These are phyloP conservation scores for Nesidiocoris tenuis DNA, from an alignment of 2,888 invertebrate genomes.

Conservation along the genomic window DNA sequence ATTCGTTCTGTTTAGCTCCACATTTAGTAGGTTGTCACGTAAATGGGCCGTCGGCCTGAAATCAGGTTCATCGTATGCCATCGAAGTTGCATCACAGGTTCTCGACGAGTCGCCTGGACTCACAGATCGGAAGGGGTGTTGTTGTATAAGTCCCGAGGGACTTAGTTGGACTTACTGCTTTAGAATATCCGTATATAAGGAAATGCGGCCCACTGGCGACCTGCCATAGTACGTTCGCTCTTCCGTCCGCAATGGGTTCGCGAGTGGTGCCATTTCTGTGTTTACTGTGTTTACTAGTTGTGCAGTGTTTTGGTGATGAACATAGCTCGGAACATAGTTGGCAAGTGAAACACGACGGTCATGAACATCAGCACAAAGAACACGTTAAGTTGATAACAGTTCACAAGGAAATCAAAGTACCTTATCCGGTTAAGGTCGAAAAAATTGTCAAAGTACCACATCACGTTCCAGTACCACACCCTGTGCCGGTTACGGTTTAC, in stretches of 20 bases:
- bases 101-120: neutral
- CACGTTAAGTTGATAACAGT: conserved; percentile 18
- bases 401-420: conserved; percentile 30
- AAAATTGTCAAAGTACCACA: conserved; percentile 52
- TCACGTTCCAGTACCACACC: conserved; percentile 50
- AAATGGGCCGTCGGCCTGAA: neutral
- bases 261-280: neutral
- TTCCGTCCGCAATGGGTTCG: neutral
- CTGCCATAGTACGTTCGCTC: neutral
- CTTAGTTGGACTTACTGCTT: neutral
- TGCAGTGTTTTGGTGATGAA: neutral
- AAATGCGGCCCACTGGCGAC: neutral
- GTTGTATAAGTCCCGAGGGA: neutral
- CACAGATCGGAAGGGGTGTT: neutral
- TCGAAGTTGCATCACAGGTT: conserved; percentile 32
- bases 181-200: neutral
- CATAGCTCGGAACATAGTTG: conserved; percentile 11
- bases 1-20: neutral
- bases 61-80: neutral
- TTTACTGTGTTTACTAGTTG: neutral
- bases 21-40: neutral
- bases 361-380: conserved; percentile 1
- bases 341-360: neutral
- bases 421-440: conserved; percentile 51
- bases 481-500: conserved; percentile 50